Percentiles rank a stretch among this genome's conserved stretches.
These are phyloP conservation scores for Sander lucioperca DNA, from an alignment of 2,113 vertebrate species.

Conservation along the genomic window DNA sequence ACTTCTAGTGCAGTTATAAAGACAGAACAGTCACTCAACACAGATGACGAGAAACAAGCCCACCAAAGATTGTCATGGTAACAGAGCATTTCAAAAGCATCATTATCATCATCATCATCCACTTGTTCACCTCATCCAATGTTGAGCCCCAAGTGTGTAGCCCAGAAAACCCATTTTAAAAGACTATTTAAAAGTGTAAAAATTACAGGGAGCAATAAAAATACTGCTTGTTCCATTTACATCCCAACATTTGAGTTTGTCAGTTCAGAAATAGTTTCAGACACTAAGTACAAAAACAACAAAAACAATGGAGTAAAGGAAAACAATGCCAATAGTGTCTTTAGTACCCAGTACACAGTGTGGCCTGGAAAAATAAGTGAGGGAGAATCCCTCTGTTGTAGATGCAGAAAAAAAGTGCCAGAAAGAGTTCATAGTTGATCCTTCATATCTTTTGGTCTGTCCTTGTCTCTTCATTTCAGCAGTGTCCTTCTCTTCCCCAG, in stretches of 20 bases:
- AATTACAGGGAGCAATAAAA: conserved; percentile 62
- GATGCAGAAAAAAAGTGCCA: conserved; percentile 79
- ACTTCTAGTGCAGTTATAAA: conserved; percentile 34
- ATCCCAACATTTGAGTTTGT: conserved; percentile 44
- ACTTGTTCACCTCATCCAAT: conserved; percentile 41
- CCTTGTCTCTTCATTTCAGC: conserved; percentile 62
- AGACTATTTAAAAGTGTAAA: conserved; percentile 48
- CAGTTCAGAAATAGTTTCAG: conserved; percentile 42
- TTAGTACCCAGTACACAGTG: conserved; percentile 47
- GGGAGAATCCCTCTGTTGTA: conserved; percentile 45
- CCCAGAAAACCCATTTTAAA: conserved; percentile 32
- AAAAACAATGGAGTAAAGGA: conserved; percentile 41
- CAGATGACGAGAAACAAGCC: conserved; percentile 35
- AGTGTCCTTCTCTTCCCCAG: conserved; percentile 41
- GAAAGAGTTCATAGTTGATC: conserved; percentile 67
- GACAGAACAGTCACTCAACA: conserved; percentile 40
- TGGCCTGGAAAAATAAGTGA: conserved; percentile 44
- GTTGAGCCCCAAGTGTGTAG: conserved; percentile 12
- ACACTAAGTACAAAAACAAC: conserved; percentile 51
- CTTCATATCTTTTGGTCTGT: conserved; percentile 82
- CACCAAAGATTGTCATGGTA: conserved; percentile 69
- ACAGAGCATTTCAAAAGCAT: conserved; percentile 37
- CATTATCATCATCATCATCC: conserved; percentile 28
- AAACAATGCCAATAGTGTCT: conserved; percentile 50
- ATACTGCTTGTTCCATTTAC: conserved; percentile 74